Base-by-base conservation (phyloP, 2,113 vertebrate species). In the Eurystomus gularis region DNA sequence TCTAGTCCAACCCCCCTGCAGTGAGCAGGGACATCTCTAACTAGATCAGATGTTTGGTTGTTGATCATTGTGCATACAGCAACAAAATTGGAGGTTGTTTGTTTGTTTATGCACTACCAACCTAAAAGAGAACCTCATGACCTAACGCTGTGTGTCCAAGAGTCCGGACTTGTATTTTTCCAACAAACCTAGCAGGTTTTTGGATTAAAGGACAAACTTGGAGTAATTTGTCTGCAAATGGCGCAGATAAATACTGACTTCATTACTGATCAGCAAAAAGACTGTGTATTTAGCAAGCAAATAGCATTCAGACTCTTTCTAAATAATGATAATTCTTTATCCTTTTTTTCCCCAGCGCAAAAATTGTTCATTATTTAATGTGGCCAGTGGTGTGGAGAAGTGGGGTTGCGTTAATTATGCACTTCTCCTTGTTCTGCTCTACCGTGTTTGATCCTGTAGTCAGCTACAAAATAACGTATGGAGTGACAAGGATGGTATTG, bases 381-480 rank as follows among this genome's bases (percentile, higher is more conserved):
- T 94, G 88, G 88, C 93, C 69, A 78, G 81, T 90, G 88, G 78
- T 31, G n/a, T 95, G 51, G 96, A 97, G 77, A 92, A 78, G 82
- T 57, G n/a, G 33, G 96, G 95, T 96, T 94, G 71, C 0, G 33
- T 95, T 96, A 97, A 97, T 93, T 95, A 94, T 96, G 93, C 94
- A 96, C 96, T 95, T 96, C 49, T 94, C 78, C 95, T 95, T 96
- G 80, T 96, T 97, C 97, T 57, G 95, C 84, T 95, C 96, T 92
- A 57, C 95, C 78, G 64, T 93, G 97, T 98, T 97, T 98, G 98
- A 98, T 98, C 97, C 95, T 80, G 40, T 71, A 97, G 97, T 97
- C 97, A 96, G 96, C 97, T 96, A 92, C 83, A 76, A 94, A 93
- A 95, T 98, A 98, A 98, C 96, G 96, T 94, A 98, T 98, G 97